A percentile compares a stretch with the other conserved stretches of the same genome.
Conservation (phyloP, 2,113 vertebrate species). For the Cercopithecus mona region DNA sequence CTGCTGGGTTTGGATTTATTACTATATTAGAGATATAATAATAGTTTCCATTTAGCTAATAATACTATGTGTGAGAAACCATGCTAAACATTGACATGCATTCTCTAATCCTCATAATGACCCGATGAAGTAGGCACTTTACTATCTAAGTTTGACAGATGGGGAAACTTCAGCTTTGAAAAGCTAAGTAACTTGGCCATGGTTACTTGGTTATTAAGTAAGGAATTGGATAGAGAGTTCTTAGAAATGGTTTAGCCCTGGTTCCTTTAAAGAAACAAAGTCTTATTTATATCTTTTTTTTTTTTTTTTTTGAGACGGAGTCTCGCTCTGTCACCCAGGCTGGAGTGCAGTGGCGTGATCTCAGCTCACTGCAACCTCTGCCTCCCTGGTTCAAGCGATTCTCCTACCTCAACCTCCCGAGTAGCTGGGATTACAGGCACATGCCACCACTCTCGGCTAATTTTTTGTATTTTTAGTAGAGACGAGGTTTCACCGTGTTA, state of each 20-base stretch:
- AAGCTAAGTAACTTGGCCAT: background rate
- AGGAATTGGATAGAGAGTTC: background rate
- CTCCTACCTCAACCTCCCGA: too few relatives aligned
- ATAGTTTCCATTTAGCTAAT: background rate
- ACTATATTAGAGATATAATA: background rate
- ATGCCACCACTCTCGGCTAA: too few relatives aligned
- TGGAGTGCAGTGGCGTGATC: too few relatives aligned
- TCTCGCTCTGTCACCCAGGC: too few relatives aligned
- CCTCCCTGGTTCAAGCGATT: too few relatives aligned
- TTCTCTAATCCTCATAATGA: background rate
- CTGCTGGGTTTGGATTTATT: background rate
- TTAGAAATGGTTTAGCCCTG: background rate
- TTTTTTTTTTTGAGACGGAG: too few relatives aligned
- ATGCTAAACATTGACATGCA: background rate
- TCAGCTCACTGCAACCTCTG: too few relatives aligned
- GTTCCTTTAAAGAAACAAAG: slow-evolving; percentile 8
- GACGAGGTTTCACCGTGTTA: too few relatives aligned
- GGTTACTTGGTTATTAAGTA: background rate
- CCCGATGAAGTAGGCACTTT: background rate
- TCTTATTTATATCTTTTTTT: background rate
- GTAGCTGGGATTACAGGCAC: too few relatives aligned
- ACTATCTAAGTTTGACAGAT: background rate
- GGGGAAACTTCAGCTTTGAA: background rate
- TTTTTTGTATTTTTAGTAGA: too few relatives aligned
- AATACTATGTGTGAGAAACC: background rate